A percentile compares a stretch with the other conserved stretches of the same genome.
These are phyloP conservation scores for Trachymyrmex cornetzi DNA, from an alignment of 1,140 invertebrate genomes.

Conservation along the genomic window DNA sequence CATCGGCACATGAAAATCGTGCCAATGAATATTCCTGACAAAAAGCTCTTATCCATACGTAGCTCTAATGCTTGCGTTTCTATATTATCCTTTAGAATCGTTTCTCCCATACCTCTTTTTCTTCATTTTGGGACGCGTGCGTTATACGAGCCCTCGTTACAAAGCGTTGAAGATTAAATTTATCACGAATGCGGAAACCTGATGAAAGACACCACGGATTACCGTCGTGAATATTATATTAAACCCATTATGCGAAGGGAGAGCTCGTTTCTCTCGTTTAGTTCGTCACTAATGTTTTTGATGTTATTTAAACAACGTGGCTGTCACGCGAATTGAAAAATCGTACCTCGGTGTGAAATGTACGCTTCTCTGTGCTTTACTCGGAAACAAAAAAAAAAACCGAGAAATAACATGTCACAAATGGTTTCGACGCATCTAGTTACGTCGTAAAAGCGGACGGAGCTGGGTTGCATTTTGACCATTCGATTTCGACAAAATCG, in stretches of 20 bases:
- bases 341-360: conserved; percentile 10
- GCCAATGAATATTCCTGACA: conserved; percentile 41
- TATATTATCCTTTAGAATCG: conserved; percentile 13
- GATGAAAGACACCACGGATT: conserved; percentile 53
- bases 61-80: conserved; percentile 30
- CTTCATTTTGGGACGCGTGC: conserved; percentile 9
- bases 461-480: conserved; percentile 49
- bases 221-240: conserved; percentile 46
- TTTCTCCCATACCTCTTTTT: conserved; percentile 15
- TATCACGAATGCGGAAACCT: conserved; percentile 51
- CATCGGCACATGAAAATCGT: conserved; percentile 32
- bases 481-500: conserved; percentile 67
- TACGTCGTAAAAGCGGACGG: conserved; percentile 48
- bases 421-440: conserved; percentile 58
- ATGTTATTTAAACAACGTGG: conserved; percentile 41
- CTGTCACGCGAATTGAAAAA: conserved; percentile 11
- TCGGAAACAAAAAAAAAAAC: not conserved
- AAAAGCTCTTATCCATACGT: conserved; percentile 15
- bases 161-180: conserved; percentile 53
- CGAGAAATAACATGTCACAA: conserved; percentile 31
- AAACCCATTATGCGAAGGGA: conserved; percentile 2
- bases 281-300: conserved; percentile 6
- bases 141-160: conserved; percentile 30
- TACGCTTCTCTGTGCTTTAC: not conserved
- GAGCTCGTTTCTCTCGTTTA: conserved; percentile 3